These are phyloP conservation scores for cattle (Bos taurus) DNA, from an alignment of 2,113 vertebrate species.

Conservation along the genomic window DNA sequence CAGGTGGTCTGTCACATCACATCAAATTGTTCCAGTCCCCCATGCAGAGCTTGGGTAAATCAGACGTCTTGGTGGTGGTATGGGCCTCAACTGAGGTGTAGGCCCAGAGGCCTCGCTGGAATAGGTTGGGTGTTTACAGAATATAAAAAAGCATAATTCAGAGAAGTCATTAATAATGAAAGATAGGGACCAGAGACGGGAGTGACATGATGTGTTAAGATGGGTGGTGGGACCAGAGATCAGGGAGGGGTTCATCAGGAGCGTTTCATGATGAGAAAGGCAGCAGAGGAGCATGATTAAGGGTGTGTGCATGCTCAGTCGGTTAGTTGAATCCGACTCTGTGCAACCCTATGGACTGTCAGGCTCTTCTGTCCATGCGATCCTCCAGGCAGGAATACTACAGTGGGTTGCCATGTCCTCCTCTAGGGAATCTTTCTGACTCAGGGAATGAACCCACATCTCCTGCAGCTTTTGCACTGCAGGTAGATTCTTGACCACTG, in stretches of 20 bases:
- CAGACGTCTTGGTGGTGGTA: background rate
- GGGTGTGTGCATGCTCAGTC: background rate
- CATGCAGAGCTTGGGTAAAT: background rate
- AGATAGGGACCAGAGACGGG: background rate
- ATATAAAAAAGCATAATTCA: background rate
- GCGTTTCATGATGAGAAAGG: background rate
- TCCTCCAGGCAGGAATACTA: background rate
- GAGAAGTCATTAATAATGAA: background rate
- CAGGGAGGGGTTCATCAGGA: background rate
- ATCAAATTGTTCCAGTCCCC: background rate
- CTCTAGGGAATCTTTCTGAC: background rate
- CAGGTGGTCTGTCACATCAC: background rate
- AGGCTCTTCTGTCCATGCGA: background rate
- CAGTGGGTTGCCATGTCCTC: background rate
- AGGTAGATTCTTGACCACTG: background rate
- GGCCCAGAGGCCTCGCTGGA: background rate
- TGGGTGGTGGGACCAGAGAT: background rate
- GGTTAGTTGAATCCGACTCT: background rate
- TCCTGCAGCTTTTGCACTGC: background rate
- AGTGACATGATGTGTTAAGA: fast-evolving
- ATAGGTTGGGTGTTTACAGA: background rate
- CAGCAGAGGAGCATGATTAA: background rate
- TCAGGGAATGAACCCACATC: background rate
- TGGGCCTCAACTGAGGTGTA: background rate
- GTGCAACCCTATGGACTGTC: background rate